Conservation (phyloP, 2,888 invertebrate genomes). For the Brachycybe producta region DNA sequence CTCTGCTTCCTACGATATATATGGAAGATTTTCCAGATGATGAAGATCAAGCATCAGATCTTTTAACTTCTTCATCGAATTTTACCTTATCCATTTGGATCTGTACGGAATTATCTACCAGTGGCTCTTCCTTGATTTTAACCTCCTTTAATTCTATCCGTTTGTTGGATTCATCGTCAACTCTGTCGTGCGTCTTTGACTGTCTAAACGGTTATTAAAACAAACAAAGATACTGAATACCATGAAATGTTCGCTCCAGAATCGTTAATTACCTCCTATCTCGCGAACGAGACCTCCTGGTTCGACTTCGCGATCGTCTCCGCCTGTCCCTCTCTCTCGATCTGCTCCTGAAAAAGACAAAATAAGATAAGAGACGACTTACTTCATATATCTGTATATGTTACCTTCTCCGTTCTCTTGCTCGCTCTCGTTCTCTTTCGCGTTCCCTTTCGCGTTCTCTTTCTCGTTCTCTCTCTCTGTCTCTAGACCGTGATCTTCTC, state of each 20-base stretch:
- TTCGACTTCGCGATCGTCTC: slow-evolving; percentile 24
- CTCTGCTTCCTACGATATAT: slow-evolving; percentile 57
- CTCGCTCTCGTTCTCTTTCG: slow-evolving; percentile 11
- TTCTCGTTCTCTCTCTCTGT: slow-evolving; percentile 17
- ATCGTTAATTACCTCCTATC: slow-evolving; percentile 10
- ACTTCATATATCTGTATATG: no score
- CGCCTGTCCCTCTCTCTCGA: slow-evolving; percentile 17
- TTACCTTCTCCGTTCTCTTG: slow-evolving; percentile 21
- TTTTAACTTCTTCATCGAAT: not conserved
- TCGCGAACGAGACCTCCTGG: slow-evolving; percentile 23
- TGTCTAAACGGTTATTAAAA: no score
- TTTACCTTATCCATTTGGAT: slow-evolving; percentile 17
- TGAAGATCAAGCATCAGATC: not conserved
- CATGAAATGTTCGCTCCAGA: not conserved
- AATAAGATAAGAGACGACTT: no score
- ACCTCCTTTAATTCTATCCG: slow-evolving; percentile 15
- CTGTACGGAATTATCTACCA: slow-evolving; percentile 19
- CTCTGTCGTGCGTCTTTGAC: slow-evolving; percentile 3
- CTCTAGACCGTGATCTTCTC: slow-evolving; percentile 23
- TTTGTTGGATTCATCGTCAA: slow-evolving; percentile 14
- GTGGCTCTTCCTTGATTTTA: slow-evolving; percentile 19
- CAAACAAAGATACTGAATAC: not conserved
- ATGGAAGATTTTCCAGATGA: not conserved
- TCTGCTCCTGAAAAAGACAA: slow-evolving; percentile 17
- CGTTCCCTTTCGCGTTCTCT: slow-evolving; percentile 15